Evolutionary conservation across 2,888 invertebrate species (phyloP).

Genomic region (Troides aeacus): DNA sequence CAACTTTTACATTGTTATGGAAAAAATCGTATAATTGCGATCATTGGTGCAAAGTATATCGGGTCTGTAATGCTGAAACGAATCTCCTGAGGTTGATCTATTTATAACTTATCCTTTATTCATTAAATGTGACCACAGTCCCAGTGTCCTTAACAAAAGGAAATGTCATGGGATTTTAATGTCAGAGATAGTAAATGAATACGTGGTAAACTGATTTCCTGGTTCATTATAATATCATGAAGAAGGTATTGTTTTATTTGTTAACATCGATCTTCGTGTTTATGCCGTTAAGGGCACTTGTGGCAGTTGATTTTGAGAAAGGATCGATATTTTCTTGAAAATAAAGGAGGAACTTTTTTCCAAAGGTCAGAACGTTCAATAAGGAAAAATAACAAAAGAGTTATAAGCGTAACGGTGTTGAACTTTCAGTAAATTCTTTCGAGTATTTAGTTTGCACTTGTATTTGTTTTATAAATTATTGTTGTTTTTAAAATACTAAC

Average conservation of each 20-base stretch:
- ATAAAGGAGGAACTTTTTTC: background rate
- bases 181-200: slow-evolving; percentile 4
- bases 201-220: slow-evolving; percentile 6
- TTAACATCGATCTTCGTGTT: background rate
- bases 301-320: slow-evolving; percentile 4
- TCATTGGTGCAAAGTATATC: too few relatives aligned
- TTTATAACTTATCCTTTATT: too few relatives aligned
- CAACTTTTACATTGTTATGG: too few relatives aligned
- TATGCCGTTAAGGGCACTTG: background rate
- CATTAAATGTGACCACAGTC: too few relatives aligned
- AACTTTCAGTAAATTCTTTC: background rate
- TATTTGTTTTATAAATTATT: background rate
- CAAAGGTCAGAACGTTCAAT: background rate
- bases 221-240: slow-evolving; percentile 16
- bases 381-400: background rate
- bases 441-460: background rate
- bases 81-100: too few relatives aligned
- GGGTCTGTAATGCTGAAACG: too few relatives aligned
- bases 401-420: background rate
- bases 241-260: slow-evolving; percentile 11
- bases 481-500: background rate
- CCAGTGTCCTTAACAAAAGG: background rate
- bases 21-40: too few relatives aligned
- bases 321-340: background rate
- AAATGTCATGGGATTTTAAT: slow-evolving; percentile 23